Base-by-base conservation (phyloP, 2,888 invertebrate species). In the Andrena fulva region DNA sequence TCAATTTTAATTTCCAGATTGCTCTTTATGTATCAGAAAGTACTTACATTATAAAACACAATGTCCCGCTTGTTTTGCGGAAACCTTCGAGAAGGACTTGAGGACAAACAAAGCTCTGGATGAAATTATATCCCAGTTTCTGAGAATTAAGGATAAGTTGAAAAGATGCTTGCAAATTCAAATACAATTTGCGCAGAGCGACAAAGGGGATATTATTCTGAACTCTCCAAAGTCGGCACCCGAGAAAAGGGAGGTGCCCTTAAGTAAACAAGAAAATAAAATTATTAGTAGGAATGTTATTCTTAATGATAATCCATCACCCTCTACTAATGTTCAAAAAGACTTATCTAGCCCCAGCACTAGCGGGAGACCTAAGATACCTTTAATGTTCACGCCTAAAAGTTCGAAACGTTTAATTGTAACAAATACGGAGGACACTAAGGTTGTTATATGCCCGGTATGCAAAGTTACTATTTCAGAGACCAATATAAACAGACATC, bases 11-110 rank as follows among this genome's bases (percentile, higher is more conserved):
- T 80, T 93, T 93, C 78, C 90, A 95, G 95, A 94, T 91, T 95
- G 95, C 86, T 95, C 95, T 0, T 76, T 95, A 33, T 95, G 95
- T 84, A 95, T 95, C 68, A 92, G 95, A 68, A 94, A 94, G 64
- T 95, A 94, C 87, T 92, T 95, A 80, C 93, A 93, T 80, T 95
- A 94, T 82, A 95, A 95, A 89, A 92, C 93, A 0, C 94, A 94
- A 77, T 95, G 95, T 84, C 95, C 95, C 1, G 90, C 92, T 6
- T 95, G 95, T 89, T 95, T 94, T 77, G 91, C 94, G 85, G 93
- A 93, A 82, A 92, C 94, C 1, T 93, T 93, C 70, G 95, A 95
- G 71, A 93, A 93, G 69, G 94, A 95, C 73, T 91, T 95, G 12
- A 91, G 94, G n/a, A 94, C 93, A 33, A 95, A 95, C 84, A 92